Base-by-base conservation (phyloP, 2,888 invertebrate genomes). In the Poecilobothrus nobilitatus region DNA sequence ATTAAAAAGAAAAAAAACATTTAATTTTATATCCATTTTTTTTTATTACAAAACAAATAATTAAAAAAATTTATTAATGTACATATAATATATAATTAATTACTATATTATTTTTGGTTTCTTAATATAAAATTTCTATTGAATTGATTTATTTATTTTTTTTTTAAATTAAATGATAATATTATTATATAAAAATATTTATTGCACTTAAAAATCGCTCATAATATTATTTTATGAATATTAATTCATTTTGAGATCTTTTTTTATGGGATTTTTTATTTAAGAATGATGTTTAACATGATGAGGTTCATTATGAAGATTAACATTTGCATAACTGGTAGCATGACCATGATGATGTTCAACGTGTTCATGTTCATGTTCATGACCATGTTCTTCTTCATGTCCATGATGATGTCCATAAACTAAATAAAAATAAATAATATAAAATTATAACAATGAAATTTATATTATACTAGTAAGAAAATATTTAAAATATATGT, bases 311-410 rank as follows among this genome's bases (percentile, higher is more conserved):
- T 63, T 22, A 63, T 63, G 63, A 15, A 27, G 27, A 65, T 65
- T 65, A 2, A 65, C 10, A 65, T 65, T 65, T 4, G 65, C 65
- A 65, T 65, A 65, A 65, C 65, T 65, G 8, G 10, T 37, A 20
- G 65, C 65, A 65, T 22, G 22, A 64, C 65, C 65, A 65, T 65
- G 65, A 65, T 65, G 65, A 53, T 53, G 53, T 18, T 53, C 53
- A 53, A 53, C n/a, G 6, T 53, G 65, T 37, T 33, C 65, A 37
- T 63, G 27, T 15, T 27, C 27, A 27, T 53, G 27, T 18, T 63
- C 27, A 27, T 53, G 53, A 12, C 41, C 41, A 15, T 41, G 41
- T 53, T 53, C 22, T 7, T 21, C 20, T 3, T 63, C 63, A 63
- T 22, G 22, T 63, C 9, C 21, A 62, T 62, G 21, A n/a, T 63